Percentiles rank a stretch among this genome's conserved stretches.
Evolutionary conservation across 2,888 invertebrate genomes (phyloP).

Genomic region (Meghimatium bilineatum): DNA sequence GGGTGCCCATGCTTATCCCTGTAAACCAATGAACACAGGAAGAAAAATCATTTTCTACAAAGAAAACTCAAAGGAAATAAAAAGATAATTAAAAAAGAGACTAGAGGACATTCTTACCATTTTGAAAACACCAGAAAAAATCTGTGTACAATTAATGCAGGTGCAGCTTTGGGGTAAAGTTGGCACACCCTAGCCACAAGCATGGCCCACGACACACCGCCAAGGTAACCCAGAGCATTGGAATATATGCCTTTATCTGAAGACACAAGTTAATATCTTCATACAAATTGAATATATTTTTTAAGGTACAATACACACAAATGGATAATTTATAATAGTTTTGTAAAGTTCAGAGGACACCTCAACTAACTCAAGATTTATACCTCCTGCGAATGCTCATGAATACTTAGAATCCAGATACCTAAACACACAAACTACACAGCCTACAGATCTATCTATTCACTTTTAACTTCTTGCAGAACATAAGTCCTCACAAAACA

Average conservation of each 20-base stretch:
- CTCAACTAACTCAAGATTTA: no score
- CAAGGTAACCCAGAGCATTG: constrained; percentile 97
- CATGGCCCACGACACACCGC: constrained; percentile 99
- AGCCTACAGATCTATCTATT: no score
- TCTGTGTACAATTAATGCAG: constrained; percentile 96
- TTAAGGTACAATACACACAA: background rate
- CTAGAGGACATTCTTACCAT: constrained; percentile 81
- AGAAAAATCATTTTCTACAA: no score
- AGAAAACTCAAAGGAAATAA: no score
- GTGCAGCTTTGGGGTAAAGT: constrained; percentile 96
- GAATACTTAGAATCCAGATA: no score
- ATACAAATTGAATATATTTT: background rate
- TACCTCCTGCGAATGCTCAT: no score
- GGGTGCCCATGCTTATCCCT: no score
- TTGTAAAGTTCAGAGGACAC: background rate
- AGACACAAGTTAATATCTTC: background rate
- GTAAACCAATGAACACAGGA: no score
- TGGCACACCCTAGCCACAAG: constrained; percentile 98
- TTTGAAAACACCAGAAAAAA: constrained; percentile 98
- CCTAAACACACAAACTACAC: no score
- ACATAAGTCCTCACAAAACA: no score
- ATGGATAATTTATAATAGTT: background rate
- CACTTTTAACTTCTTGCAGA: no score
- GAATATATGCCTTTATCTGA: constrained; percentile 83
- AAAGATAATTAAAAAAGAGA: background rate